These are phyloP conservation scores for Ailurus styani DNA, from an alignment of 2,113 vertebrate genomes.

Conservation along the genomic window DNA sequence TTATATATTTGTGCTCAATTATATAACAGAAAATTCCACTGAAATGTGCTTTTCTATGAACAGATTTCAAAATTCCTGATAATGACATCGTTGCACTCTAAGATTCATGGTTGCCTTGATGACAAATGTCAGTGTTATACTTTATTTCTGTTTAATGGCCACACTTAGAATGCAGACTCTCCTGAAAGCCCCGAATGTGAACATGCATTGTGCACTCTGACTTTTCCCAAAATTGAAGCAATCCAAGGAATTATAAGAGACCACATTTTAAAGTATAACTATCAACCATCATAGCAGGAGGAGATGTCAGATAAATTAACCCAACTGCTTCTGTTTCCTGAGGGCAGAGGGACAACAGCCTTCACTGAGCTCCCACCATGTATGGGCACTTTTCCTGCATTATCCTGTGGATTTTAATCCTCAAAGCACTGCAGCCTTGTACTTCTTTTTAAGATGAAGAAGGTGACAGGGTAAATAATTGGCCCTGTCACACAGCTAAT, in stretches of 20 bases:
- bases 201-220: neutral
- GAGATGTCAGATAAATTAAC: neutral
- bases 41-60: constrained; percentile 4
- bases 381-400: neutral
- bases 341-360: neutral
- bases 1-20: constrained; percentile 40
- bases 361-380: neutral
- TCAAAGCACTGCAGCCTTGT: neutral
- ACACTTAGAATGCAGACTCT: constrained; percentile 5
- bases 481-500: neutral
- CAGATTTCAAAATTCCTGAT: constrained; percentile 16
- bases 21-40: neutral
- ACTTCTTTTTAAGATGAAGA: constrained; percentile 22
- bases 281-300: constrained; percentile 4
- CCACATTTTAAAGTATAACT: constrained; percentile 21
- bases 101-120: constrained; percentile 21
- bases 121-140: constrained; percentile 2
- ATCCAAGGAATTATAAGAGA: constrained; percentile 20
- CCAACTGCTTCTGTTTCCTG: neutral
- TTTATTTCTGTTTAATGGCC: constrained; percentile 32
- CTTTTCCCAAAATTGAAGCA: constrained; percentile 40
- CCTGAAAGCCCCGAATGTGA: constrained; percentile 27
- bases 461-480: neutral
- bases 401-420: neutral
- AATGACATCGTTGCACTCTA: neutral